Evolutionary conservation across 1,140 invertebrate genomes (phyloP), one percentile per base, ranked within the genome.

Genomic region (Diachasma alloeum): DNA sequence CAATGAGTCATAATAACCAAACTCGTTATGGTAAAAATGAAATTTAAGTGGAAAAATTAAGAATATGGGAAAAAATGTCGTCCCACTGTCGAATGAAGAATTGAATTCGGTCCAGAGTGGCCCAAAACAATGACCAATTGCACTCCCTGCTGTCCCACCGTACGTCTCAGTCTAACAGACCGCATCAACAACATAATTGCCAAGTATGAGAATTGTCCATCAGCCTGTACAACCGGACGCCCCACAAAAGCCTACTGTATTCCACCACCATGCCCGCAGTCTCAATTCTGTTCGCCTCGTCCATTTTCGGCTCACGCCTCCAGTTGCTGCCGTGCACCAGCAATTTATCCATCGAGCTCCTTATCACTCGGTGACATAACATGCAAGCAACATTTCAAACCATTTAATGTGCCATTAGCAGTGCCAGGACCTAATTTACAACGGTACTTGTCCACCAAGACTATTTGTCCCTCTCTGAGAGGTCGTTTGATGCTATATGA

Each of bases 381-480:
- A 19, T 22, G n/a, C 10, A 11, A 53, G 2, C 36, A 44, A 37
- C 69, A 63, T 31, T 67, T 26, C 36, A 72, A n/a, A 13, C 11
- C 31, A 1, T 39, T 63, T 17, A 36, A 56, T 36, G 71, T 72
- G 17, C 39, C 72, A 56, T n/a, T 63, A 48, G 26, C 71, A 39
- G 68, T 39, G 19, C 79, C 79, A 17, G 79, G 79, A 71, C 79
- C 79, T n/a, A 80, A 80, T 76, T 70, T 80, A n/a, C 74, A 74
- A 72, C 74, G 77, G 8, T 80, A 80, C 48, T 22, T 78, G 19
- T 73, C 74, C 9, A 72, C 48, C 2, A 78, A 72, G 36, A 76
- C 59, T 15, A 72, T 72, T 48, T 78, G 79, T 46, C 79, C 76
- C n/a, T 78, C 77, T 15, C 26, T 80, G 17, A 76, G 24, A 26